phyloP scores from a whole-genome alignment of 1,140 invertebrate genomes.

The Hycleus phaleratus region DNA sequence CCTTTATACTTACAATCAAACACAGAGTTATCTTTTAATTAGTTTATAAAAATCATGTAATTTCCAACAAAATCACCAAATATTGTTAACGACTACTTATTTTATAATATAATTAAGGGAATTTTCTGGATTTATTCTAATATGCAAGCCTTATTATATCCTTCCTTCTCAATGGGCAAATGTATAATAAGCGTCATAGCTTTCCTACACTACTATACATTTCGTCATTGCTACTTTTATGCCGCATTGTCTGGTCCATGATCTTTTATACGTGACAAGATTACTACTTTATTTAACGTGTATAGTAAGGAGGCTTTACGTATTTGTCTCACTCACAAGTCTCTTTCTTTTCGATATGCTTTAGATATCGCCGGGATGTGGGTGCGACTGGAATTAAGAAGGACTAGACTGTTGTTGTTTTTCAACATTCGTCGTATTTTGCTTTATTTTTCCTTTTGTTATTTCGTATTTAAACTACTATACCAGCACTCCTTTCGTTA shows the following conservation, averaged over 20 bases:
- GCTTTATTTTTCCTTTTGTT: too few relatives aligned
- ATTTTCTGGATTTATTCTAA: neutral
- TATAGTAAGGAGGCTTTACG: neutral
- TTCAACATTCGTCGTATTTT: too few relatives aligned
- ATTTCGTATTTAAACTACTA: too few relatives aligned
- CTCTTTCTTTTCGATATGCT: constrained; percentile 13
- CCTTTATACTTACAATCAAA: too few relatives aligned
- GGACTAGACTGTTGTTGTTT: neutral
- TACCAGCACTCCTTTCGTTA: too few relatives aligned
- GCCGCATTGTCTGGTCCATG: constrained; percentile 21
- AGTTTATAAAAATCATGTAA: too few relatives aligned
- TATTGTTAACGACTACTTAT: too few relatives aligned
- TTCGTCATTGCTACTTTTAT: constrained; percentile 29
- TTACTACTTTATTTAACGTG: constrained; percentile 17
- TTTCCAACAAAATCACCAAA: too few relatives aligned
- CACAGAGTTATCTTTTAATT: too few relatives aligned
- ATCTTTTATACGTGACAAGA: constrained; percentile 21
- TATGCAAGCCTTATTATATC: too few relatives aligned
- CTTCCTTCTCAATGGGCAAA: too few relatives aligned
- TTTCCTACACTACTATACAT: constrained; percentile 6
- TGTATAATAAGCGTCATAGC: too few relatives aligned
- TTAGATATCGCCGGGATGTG: constrained; percentile 7
- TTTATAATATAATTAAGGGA: neutral
- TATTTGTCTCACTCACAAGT: neutral
- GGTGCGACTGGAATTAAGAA: constrained; percentile 17